A percentile compares a stretch with the other conserved stretches of the same genome.
phyloP scores from a whole-genome alignment of 2,113 vertebrate genomes.

The Quiscalus mexicanus region DNA sequence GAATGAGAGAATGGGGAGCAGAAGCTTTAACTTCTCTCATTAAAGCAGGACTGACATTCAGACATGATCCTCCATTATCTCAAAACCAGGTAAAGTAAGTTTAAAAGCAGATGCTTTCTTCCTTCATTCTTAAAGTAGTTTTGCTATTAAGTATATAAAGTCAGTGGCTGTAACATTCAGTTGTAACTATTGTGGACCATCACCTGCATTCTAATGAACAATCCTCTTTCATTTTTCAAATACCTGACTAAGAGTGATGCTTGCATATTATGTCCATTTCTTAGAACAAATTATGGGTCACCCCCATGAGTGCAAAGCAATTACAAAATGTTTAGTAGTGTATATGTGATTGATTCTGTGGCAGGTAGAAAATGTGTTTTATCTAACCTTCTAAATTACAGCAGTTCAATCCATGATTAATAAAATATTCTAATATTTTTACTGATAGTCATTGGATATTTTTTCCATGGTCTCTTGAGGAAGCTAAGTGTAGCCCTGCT shows the following conservation, averaged over 20 bases:
- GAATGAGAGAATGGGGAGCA: slow-evolving; percentile 99
- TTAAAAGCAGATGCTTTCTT: neutral
- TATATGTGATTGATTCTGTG: neutral
- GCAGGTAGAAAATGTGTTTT: neutral
- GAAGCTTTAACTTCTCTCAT: slow-evolving; percentile 96
- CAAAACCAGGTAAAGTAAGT: slow-evolving; percentile 90
- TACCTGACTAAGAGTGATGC: neutral
- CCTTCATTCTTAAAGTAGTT: neutral
- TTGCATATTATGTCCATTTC: neutral
- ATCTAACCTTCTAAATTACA: neutral
- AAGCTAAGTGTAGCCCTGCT: neutral
- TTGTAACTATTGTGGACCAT: neutral
- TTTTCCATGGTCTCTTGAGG: neutral
- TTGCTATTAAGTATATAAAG: neutral
- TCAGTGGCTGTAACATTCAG: neutral
- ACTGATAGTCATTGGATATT: neutral
- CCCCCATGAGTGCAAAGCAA: neutral
- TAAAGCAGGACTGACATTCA: slow-evolving; percentile 92
- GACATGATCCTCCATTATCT: slow-evolving; percentile 89
- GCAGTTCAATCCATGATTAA: neutral
- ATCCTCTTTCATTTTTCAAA: neutral
- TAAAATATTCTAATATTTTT: neutral
- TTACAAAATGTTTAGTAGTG: neutral
- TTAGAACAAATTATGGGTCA: neutral
- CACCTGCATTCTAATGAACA: neutral